Percentiles rank a stretch among this genome's conserved stretches.
phyloP scores from a whole-genome alignment of 2,888 invertebrate genomes.

The Orthosia incerta region DNA sequence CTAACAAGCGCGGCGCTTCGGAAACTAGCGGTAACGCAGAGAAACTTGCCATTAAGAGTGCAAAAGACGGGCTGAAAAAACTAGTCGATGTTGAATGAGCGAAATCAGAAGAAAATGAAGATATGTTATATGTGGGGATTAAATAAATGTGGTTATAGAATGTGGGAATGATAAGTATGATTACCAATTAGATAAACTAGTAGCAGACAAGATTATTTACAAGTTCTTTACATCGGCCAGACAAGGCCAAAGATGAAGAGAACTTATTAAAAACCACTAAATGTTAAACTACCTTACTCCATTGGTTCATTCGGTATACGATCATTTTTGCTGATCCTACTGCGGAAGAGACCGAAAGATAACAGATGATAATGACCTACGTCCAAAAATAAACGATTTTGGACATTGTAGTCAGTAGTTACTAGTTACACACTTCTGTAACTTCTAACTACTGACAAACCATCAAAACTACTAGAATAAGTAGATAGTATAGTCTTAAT shows the following conservation, averaged over 20 bases:
- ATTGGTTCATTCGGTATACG: no score
- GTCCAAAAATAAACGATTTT: neutral
- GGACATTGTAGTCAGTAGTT: no score
- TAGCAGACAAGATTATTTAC: neutral
- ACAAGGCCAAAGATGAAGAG: no score
- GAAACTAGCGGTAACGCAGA: conserved; percentile 51
- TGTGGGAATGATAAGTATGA: conserved; percentile 1
- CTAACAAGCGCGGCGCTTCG: conserved; percentile 51
- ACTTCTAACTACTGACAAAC: neutral
- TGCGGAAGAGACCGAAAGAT: conserved; percentile 6
- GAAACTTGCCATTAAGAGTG: conserved; percentile 65
- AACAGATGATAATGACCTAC: conserved; percentile 16
- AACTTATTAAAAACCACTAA: no score
- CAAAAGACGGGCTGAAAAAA: conserved; percentile 36
- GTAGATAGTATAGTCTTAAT: no score
- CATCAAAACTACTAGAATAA: neutral
- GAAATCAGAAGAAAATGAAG: conserved; percentile 32
- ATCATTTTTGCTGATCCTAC: conserved; percentile 3
- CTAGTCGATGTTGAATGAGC: conserved; percentile 21
- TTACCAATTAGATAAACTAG: conserved; percentile 22
- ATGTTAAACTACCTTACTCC: no score
- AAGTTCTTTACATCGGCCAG: no score
- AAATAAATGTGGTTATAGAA: conserved; percentile 6
- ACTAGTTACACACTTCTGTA: neutral
- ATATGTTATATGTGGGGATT: neutral